These are phyloP conservation scores for Pseudolaguvia tuberculata DNA, from an alignment of 2,113 vertebrate species.

Conservation along the genomic window DNA sequence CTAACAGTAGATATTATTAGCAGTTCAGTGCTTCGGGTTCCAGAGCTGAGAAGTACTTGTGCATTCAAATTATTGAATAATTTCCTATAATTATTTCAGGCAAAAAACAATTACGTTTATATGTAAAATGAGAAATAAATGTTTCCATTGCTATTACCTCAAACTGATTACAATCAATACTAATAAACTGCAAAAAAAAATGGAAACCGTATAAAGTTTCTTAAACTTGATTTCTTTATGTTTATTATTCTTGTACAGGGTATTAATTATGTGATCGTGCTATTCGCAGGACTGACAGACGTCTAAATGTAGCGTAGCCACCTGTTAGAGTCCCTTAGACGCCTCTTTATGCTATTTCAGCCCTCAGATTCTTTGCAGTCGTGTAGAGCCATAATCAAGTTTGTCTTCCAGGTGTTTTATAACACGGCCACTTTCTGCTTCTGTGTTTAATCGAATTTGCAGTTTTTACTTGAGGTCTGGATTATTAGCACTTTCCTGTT, in stretches of 20 bases:
- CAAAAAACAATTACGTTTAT: too few relatives aligned
- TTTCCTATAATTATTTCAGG: not conserved
- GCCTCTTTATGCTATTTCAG: constrained; percentile 7
- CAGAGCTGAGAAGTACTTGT: not conserved
- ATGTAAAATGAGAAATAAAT: too few relatives aligned
- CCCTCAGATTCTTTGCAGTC: not conserved
- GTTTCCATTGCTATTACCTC: too few relatives aligned
- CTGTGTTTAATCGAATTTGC: too few relatives aligned
- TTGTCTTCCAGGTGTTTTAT: constrained; percentile 6
- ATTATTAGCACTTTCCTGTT: not conserved
- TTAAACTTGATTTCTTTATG: not conserved
- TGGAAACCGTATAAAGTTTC: too few relatives aligned
- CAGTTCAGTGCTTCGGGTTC: not conserved
- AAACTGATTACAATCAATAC: too few relatives aligned
- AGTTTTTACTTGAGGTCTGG: not conserved
- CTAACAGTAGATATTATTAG: not conserved
- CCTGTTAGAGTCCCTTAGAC: constrained; percentile 20
- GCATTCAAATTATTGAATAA: not conserved
- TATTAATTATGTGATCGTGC: not conserved
- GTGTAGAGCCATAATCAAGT: constrained; percentile 5
- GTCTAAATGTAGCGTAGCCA: constrained; percentile 13
- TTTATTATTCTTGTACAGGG: not conserved
- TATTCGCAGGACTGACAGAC: not conserved
- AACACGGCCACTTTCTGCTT: not conserved
- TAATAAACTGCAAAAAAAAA: too few relatives aligned